Percentiles rank a stretch among this genome's conserved stretches.
Conservation (phyloP, 2,113 vertebrate species). For the Sprattus sprattus region DNA sequence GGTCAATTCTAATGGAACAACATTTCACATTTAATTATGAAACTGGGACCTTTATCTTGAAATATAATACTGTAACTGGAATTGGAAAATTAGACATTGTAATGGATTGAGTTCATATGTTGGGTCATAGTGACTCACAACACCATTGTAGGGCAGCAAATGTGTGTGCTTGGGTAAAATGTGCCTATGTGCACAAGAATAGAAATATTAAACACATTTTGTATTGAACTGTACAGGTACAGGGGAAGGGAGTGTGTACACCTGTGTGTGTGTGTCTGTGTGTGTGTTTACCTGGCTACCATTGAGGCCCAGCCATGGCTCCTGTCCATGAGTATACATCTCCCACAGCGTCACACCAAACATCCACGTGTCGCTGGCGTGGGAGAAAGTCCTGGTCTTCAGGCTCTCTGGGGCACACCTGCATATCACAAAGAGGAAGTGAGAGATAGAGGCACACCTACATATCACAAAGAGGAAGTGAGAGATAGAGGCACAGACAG, state of each 20-base stretch:
- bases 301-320: conserved; percentile 95
- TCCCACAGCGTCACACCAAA: conserved; percentile 97
- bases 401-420: conserved; percentile 98
- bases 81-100: too few relatives aligned
- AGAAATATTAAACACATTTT: not conserved
- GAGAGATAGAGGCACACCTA: conserved; percentile 69
- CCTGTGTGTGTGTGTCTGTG: not conserved
- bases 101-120: too few relatives aligned
- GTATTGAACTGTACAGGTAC: not conserved
- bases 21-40: too few relatives aligned
- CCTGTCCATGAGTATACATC: conserved; percentile 98
- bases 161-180: not conserved
- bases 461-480: not conserved
- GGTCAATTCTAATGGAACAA: too few relatives aligned
- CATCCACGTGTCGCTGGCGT: conserved; percentile 98
- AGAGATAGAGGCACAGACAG: not conserved
- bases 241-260: not conserved
- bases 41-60: too few relatives aligned
- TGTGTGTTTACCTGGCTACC: conserved; percentile 88
- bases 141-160: too few relatives aligned
- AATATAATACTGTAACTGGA: too few relatives aligned
- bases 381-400: conserved; percentile 93
- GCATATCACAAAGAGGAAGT: conserved; percentile 15
- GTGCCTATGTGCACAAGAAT: too few relatives aligned
- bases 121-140: too few relatives aligned